phyloP scores from a whole-genome alignment of 2,113 vertebrate species.

The Syngnathus typhle region DNA sequence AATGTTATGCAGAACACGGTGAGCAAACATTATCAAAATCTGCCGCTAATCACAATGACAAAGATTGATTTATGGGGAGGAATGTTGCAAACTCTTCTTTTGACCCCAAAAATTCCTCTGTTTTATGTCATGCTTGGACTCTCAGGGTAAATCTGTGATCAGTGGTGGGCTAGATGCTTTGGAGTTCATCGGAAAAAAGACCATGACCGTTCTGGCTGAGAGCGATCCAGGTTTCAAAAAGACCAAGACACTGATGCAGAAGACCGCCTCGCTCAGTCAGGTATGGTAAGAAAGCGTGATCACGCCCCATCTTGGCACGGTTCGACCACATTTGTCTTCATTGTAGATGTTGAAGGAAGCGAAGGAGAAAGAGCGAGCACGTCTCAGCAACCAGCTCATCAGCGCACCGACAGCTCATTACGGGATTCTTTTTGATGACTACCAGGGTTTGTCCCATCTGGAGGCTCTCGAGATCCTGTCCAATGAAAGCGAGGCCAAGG shows the following conservation, averaged over 20 bases:
- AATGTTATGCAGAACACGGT: slow-evolving; percentile 89
- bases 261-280: slow-evolving; percentile 91
- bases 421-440: slow-evolving; percentile 92
- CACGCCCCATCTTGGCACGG: background rate
- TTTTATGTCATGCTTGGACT: background rate
- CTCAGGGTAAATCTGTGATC: slow-evolving; percentile 89
- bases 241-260: slow-evolving; percentile 94
- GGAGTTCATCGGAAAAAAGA: slow-evolving; percentile 98
- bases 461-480: slow-evolving; percentile 98
- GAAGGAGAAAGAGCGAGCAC: slow-evolving; percentile 91
- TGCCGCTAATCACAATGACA: no score
- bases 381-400: slow-evolving; percentile 77
- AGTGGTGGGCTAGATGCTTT: slow-evolving; percentile 92
- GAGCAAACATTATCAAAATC: slow-evolving; percentile 47
- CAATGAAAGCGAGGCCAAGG: slow-evolving; percentile 92
- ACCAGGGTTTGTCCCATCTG: slow-evolving; percentile 93
- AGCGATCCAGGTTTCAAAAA: slow-evolving; percentile 93
- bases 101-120: background rate
- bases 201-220: slow-evolving; percentile 96
- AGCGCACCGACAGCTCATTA: slow-evolving; percentile 87
- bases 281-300: slow-evolving; percentile 44
- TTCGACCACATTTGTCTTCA: background rate
- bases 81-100: no score
- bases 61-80: no score
- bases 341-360: slow-evolving; percentile 90